These are phyloP conservation scores for Jacana jacana DNA, from an alignment of 2,113 vertebrate species.

Conservation along the genomic window DNA sequence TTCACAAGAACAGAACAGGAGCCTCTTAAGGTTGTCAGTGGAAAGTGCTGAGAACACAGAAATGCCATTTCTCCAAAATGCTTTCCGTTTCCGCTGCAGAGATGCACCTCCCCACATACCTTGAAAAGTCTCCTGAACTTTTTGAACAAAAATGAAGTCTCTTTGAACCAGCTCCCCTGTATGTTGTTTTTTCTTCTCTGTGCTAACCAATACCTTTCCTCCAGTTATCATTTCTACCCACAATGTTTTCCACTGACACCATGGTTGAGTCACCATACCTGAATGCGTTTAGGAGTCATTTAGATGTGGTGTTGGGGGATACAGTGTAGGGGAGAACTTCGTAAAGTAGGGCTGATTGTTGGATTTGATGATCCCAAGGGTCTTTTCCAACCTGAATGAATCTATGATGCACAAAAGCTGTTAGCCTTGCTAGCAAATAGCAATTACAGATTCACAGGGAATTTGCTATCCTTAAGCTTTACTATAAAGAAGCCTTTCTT, in stretches of 20 bases:
- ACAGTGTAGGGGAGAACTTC: too few relatives aligned
- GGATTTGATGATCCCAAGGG: too few relatives aligned
- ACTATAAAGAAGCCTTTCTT: neutral
- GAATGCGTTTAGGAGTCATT: too few relatives aligned
- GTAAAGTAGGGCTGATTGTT: too few relatives aligned
- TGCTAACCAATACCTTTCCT: neutral
- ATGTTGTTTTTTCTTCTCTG: neutral
- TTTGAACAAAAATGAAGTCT: neutral
- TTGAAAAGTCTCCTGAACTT: neutral
- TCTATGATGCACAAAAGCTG: neutral
- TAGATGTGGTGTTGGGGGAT: too few relatives aligned
- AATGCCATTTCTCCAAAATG: neutral
- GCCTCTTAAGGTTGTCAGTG: neutral
- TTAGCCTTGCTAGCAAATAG: neutral
- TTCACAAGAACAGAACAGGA: neutral
- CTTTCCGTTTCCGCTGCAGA: neutral
- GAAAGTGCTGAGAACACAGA: neutral
- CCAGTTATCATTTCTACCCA: neutral
- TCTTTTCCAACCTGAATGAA: too few relatives aligned
- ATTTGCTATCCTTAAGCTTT: rapidly evolving
- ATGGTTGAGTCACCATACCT: too few relatives aligned
- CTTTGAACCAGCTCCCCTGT: rapidly evolving
- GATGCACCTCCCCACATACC: neutral
- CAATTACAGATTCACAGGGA: neutral
- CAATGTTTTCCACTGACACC: neutral